Evolutionary conservation across 2,888 invertebrate species (phyloP), one percentile per base, ranked within the genome.

Genomic region (Sesamia inferens): DNA sequence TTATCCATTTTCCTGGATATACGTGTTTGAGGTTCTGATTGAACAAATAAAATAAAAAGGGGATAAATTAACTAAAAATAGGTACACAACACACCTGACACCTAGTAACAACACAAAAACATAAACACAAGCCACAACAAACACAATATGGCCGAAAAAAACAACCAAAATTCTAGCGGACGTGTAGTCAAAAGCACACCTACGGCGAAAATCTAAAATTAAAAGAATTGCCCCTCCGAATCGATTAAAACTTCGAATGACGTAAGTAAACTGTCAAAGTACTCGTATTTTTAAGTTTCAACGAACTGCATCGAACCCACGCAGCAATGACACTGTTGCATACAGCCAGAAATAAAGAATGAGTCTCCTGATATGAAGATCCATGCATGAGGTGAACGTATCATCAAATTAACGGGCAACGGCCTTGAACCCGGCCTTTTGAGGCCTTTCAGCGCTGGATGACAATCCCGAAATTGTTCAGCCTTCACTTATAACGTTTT

Each of bases 381-480:
- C 75, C 75, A 74, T 79, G 74, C 79, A 80, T 76, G 82, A 88
- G 89, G 84, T 90, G 88, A 85, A 86, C 76, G 90, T 74, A 83
- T 87, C 86, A 79, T 86, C 77, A 84, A 88, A 89, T 90, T 88
- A 89, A 88, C 76, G 70, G 74, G 65, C 73, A 73, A 61, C 82
- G 86, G 82, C 90, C 91, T 91, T 91, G 91, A 91, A 90, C 90
- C 85, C 81, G 74, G 6, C 62, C 74, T 77, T 78, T 76, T 82
- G 83, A 86, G 85, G 77, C 85, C 88, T 90, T 90, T 90, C 86
- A 82, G 87, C 82, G 86, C 86, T 88, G 87, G 83, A 84, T 88
- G 89, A 85, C 85, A 78, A 85, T 81, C 80, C 85, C 88, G 79
- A 89, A 88, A 87, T 88, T 89, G 87, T 88, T 87, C 84, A 76